Percentiles rank a stretch among this genome's conserved stretches.
Evolutionary conservation across 2,888 invertebrate species (phyloP).

Genomic region (Lissonota sp.): DNA sequence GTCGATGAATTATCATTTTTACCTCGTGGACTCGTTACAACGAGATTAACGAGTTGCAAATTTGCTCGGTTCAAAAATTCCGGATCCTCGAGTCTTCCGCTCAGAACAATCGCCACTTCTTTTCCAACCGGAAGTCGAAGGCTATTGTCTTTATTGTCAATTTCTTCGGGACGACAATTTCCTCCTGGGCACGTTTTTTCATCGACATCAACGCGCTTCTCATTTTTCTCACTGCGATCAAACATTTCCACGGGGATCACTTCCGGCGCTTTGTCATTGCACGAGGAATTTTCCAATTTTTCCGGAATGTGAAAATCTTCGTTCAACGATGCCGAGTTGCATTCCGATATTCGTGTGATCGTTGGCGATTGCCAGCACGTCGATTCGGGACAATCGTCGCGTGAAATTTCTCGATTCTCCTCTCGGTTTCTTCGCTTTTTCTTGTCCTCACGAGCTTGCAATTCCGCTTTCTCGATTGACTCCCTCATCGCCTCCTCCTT

Average conservation of each 20-base stretch:
- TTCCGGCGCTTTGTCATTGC: too few species aligned
- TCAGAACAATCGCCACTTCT: conserved; percentile 80
- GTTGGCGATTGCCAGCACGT: conserved; percentile 55
- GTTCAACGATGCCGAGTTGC: background rate
- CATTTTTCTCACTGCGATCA: background rate
- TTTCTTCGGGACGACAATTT: background rate
- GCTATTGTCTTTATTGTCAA: conserved; percentile 29
- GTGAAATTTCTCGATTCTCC: conserved; percentile 41
- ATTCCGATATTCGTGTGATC: conserved; percentile 3
- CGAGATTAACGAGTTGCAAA: conserved; percentile 77
- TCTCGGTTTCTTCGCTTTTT: conserved; percentile 72
- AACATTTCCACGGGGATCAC: background rate
- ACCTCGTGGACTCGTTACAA: conserved; percentile 73
- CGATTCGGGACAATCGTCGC: conserved; percentile 29
- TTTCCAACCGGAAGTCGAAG: conserved; percentile 78
- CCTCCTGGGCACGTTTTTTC: background rate
- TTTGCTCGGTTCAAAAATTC: conserved; percentile 75
- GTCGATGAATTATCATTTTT: conserved; percentile 60
- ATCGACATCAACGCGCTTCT: conserved; percentile 23
- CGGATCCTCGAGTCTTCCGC: conserved; percentile 78
- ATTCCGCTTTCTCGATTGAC: conserved; percentile 91
- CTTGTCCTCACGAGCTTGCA: conserved; percentile 88
- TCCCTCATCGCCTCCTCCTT: conserved; percentile 91
- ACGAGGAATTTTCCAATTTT: too few species aligned
- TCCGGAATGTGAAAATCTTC: background rate